These are phyloP conservation scores for Lineus longissimus DNA, from an alignment of 1,140 invertebrate genomes.

Conservation along the genomic window DNA sequence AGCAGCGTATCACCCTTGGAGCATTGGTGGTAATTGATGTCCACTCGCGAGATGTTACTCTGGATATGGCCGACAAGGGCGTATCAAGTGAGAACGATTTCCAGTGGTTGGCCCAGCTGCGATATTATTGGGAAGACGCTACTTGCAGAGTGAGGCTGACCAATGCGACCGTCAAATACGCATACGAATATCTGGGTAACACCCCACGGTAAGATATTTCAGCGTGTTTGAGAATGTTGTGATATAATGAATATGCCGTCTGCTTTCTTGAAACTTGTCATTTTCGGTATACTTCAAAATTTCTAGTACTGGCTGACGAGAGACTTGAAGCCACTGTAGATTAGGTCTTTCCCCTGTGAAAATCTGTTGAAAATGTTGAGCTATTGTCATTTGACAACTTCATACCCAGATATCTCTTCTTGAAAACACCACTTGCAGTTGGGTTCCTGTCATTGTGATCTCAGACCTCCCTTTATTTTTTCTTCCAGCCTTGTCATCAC, in stretches of 20 bases:
- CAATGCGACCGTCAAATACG: constrained; percentile 54
- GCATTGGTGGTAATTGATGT: constrained; percentile 55
- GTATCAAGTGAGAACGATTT: constrained; percentile 52
- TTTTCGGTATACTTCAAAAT: not conserved
- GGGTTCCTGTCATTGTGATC: no score
- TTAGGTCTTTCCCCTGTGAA: no score
- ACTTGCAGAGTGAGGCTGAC: constrained; percentile 47
- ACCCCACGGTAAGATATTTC: constrained; percentile 25
- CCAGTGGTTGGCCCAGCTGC: constrained; percentile 53
- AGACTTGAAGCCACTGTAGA: no score
- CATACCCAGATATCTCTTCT: no score
- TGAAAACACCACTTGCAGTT: no score
- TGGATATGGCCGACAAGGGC: constrained; percentile 47
- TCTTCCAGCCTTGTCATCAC: constrained; percentile 51
- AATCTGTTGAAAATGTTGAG: no score
- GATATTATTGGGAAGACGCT: constrained; percentile 55
- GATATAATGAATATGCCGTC: not conserved
- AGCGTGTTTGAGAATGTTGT: not conserved
- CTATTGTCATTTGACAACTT: no score
- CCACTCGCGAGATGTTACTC: constrained; percentile 51
- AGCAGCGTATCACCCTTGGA: constrained; percentile 51
- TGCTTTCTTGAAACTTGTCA: not conserved
- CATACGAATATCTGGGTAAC: constrained; percentile 56
- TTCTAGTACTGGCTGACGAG: not conserved
- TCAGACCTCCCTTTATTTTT: not conserved